phyloP scores from a whole-genome alignment of 2,797 vertebrate species.

The Darevskia nairensis region DNA sequence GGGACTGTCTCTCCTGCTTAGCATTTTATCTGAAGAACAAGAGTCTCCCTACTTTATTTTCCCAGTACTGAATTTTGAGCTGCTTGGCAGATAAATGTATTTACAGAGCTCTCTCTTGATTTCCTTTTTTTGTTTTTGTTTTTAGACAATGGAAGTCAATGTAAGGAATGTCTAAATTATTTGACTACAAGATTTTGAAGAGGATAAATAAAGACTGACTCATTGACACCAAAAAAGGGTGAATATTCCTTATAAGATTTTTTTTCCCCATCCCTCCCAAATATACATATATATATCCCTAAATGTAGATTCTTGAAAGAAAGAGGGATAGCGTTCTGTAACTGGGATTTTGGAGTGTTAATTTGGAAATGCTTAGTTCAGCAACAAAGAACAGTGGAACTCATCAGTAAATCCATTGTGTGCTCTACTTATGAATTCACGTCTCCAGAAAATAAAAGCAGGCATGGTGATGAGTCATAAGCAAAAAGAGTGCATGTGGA shows the following conservation, averaged over 20 bases:
- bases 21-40: neutral
- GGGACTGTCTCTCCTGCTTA: neutral
- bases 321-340: neutral
- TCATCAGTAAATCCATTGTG: neutral
- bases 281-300: neutral
- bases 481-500: neutral
- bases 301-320: neutral
- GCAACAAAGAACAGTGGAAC: neutral
- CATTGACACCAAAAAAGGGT: neutral
- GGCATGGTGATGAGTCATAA: neutral
- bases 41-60: constrained; percentile 40
- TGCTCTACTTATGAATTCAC: neutral
- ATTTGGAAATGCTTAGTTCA: neutral
- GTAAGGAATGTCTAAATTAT: neutral
- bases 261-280: neutral
- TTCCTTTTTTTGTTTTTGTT: neutral
- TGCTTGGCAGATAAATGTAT: constrained; percentile 39
- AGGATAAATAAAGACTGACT: neutral
- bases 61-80: constrained; percentile 55
- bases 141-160: neutral
- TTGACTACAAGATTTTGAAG: neutral
- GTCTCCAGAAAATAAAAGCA: neutral
- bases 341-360: neutral
- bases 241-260: neutral
- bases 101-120: neutral